Base-by-base conservation (phyloP, 2,888 invertebrate genomes). In the Heliconius erato region DNA sequence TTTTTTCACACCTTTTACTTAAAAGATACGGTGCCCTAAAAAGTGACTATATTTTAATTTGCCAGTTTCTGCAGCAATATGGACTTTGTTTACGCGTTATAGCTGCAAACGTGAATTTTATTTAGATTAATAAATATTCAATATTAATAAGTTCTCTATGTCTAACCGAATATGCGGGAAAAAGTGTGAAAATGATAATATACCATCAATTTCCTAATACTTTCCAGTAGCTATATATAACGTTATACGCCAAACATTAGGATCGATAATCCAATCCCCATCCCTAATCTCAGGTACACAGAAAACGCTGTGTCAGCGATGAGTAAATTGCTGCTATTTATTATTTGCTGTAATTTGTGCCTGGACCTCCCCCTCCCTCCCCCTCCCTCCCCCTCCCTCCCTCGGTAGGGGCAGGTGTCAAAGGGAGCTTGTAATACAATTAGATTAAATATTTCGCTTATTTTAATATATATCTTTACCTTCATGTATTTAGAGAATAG, bases 311-410 rank as follows among this genome's bases (percentile, higher is more conserved):
- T 80, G 80, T 83, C 84, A 79, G 82, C 83, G 78, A 89, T 89
- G 89, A 88, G 86, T 88, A 90, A 91, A 91, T 91, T 89, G 90
- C 88, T 87, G 82, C 89, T 87, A 91, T 91, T 90, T 91, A 90
- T 91, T 91, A 90, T 89, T 87, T 88, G 87, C 84, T 88, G 87
- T 88, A 89, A 89, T 90, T 90, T 88, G 86, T 12, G 26, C 67
- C 16, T 28, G 84, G 44, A 80, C 23, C 44, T 28, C 26, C 49
- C 44, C 28, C 35, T 40, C 40, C 4, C n/a, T 40, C 49, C 11
- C 59, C n/a, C n/a, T n/a, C n/a, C 23, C 44, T 28, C 26, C 49
- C 44, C 28, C 35, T 40, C 40, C 4, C n/a, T 40, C 49, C 11
- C 59, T n/a, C 59, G 7, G n/a, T 2, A n/a, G 40, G 69, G 76